Conservation (phyloP, 1,140 invertebrate genomes). For the Drosophila varians region DNA sequence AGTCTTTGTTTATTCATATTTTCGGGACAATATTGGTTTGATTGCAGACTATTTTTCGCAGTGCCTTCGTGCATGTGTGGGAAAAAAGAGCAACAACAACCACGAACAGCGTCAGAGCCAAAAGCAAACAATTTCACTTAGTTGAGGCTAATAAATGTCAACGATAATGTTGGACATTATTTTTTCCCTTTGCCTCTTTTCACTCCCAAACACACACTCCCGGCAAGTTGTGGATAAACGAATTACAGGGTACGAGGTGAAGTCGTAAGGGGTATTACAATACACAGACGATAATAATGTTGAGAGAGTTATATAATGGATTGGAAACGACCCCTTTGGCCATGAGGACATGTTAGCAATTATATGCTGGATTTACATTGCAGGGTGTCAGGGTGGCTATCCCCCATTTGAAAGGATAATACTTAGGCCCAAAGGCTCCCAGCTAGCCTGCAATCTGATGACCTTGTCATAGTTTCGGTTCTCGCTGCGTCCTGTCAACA, state of each 20-base stretch:
- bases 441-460: not conserved
- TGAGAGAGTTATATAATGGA: not conserved
- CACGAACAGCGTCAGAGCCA: slow-evolving; percentile 44
- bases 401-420: not conserved
- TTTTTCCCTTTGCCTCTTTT: slow-evolving; percentile 31
- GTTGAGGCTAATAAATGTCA: slow-evolving; percentile 76
- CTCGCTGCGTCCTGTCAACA: slow-evolving; percentile 47
- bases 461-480: slow-evolving; percentile 47
- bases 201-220: slow-evolving; percentile 1
- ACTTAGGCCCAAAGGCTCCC: not conserved
- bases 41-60: not conserved
- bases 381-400: not conserved
- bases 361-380: not conserved
- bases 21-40: not conserved
- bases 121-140: slow-evolving; percentile 72
- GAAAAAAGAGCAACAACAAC: slow-evolving; percentile 32
- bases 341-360: too few relatives aligned
- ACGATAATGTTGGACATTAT: slow-evolving; percentile 77
- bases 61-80: slow-evolving; percentile 1
- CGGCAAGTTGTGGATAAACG: not conserved
- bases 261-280: not conserved
- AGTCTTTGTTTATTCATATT: not conserved
- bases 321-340: too few relatives aligned
- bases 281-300: not conserved
- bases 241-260: slow-evolving; percentile 7